Percentiles rank a stretch among this genome's conserved stretches.
These are phyloP conservation scores for Rhynchophorus ferrugineus DNA, from an alignment of 1,140 invertebrate species.

Conservation along the genomic window DNA sequence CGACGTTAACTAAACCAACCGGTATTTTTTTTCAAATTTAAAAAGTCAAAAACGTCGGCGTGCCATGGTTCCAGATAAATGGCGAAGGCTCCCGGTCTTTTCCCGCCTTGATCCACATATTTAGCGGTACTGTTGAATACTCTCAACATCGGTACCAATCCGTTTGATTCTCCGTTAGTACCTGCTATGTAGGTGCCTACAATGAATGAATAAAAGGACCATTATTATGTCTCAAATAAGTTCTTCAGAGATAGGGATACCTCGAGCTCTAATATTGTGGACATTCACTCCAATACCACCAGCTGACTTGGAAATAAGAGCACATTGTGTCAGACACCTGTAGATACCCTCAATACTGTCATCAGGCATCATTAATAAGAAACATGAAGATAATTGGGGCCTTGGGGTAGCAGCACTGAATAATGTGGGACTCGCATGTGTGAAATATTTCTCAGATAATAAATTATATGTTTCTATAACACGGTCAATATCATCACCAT, in stretches of 20 bases:
- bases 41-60: constrained; percentile 87
- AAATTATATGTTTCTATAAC: constrained; percentile 97
- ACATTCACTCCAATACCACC: constrained; percentile 97
- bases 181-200: constrained; percentile 79
- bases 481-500: constrained; percentile 85
- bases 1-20: no score
- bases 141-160: constrained; percentile 93
- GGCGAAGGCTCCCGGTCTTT: constrained; percentile 97
- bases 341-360: constrained; percentile 99
- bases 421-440: constrained; percentile 94
- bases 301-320: constrained; percentile 93
- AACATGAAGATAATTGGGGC: constrained; percentile 94
- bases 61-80: constrained; percentile 99
- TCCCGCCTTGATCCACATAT: constrained; percentile 98
- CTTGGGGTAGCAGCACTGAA: constrained; percentile 89
- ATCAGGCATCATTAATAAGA: constrained; percentile 88
- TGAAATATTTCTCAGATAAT: constrained; percentile 93
- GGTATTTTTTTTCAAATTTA: constrained; percentile 29
- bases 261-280: constrained; percentile 90
- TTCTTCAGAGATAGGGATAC: background rate
- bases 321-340: constrained; percentile 89
- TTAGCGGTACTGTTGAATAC: constrained; percentile 95
- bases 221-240: background rate
- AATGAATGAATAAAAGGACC: background rate
- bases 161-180: constrained; percentile 93